Conservation (phyloP, 2,797 vertebrate species). For the Luscinia megarhynchos region DNA sequence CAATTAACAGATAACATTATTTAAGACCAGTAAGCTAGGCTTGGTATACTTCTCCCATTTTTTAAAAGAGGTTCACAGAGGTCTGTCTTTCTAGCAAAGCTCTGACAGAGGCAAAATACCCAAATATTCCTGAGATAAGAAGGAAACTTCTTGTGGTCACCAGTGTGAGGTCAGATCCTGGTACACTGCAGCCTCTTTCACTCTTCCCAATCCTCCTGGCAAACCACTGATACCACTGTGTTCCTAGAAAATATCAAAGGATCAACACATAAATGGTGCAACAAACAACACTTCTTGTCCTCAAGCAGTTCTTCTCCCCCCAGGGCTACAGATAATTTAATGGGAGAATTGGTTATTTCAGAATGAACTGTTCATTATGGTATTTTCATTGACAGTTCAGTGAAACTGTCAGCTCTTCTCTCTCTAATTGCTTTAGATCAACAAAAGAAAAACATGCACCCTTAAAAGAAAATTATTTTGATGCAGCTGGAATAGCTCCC, state of each 20-base stretch:
- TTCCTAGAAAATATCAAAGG: constrained; percentile 24
- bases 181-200: not conserved
- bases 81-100: not conserved
- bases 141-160: not conserved
- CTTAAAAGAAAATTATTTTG: constrained; percentile 38
- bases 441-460: not conserved
- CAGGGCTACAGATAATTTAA: constrained; percentile 30
- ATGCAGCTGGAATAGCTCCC: not conserved
- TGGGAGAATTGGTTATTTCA: constrained; percentile 52
- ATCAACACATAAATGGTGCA: constrained; percentile 15
- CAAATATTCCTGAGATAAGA: not conserved
- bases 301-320: not conserved
- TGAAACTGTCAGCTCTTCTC: constrained; percentile 34
- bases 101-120: not conserved
- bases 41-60: not conserved
- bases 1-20: not conserved
- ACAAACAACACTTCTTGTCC: constrained; percentile 9
- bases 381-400: constrained; percentile 66
- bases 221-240: not conserved
- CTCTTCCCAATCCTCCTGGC: not conserved
- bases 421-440: constrained; percentile 46
- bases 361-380: constrained; percentile 10
- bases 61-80: not conserved
- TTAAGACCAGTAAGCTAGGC: not conserved
- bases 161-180: not conserved